Evolutionary conservation across 2,797 vertebrate genomes (phyloP), one percentile per base, ranked within the genome.

Genomic region (Acanthurus tractus): DNA sequence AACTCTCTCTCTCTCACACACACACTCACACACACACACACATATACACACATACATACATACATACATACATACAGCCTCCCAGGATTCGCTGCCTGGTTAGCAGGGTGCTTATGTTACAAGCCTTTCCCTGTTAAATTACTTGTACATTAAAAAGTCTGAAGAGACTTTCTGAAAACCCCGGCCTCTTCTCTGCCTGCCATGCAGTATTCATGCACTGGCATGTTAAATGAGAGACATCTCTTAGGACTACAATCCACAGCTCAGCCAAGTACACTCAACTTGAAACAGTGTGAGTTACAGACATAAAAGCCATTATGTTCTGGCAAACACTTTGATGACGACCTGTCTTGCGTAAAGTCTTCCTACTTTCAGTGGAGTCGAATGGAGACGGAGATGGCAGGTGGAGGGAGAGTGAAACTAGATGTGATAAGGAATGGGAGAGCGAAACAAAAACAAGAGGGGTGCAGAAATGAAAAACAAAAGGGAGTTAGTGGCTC

Each of bases 121-220:
- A 7, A 80, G 70, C 50, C 46, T 54, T 65, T 72, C 40, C 20
- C 52, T 7, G 54, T 83, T 64, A 65, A 78, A 63, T 55, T 66
- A 72, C 58, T 82, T 48, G 10, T 64, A 54, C 61, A 38, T 36
- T 38, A 36, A 76, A 56, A 45, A 57, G 57, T 71, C 76, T 69
- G 56, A 66, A 72, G 79, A 84, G 74, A 81, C 53, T 61, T 46
- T 52, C 38, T 57, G 52, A 46, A 79, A 84, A 67, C 49, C 42
- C 22, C 11, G 76, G 57, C 70, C 67, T 69, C 45, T 57, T 70
- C 59, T 49, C 63, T 23, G 65, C 66, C 59, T 18, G 22, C 49
- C 70, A 73, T 86, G 81, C 81, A 89, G 58, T 82, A 85, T 91
- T 91, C 76, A 86, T 88, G 81, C 74, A 18, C 61, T 66, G 74